Conservation (phyloP, 2,797 vertebrate species). For the Clarias pachynema region DNA sequence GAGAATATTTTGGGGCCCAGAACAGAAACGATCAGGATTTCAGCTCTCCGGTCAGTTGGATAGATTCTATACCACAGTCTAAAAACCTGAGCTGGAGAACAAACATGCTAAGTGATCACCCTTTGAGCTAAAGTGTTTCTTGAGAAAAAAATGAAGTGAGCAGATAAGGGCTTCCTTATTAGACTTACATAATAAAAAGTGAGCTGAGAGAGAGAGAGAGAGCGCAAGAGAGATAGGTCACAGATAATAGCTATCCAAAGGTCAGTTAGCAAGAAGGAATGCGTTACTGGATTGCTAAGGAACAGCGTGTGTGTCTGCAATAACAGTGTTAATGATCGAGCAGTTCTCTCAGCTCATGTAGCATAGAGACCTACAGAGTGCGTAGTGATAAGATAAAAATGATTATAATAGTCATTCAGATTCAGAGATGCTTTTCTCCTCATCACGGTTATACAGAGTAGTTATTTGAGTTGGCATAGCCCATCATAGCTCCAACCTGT, state of each 20-base stretch:
- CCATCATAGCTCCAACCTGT: neutral
- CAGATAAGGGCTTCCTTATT: slow-evolving; percentile 8
- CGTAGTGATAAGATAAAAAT: neutral
- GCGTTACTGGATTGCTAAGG: slow-evolving; percentile 21
- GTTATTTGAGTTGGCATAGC: neutral
- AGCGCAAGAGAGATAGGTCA: neutral
- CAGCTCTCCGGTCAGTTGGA: neutral
- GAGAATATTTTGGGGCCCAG: neutral
- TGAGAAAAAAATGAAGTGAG: neutral
- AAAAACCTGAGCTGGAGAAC: neutral
- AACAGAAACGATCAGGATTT: neutral
- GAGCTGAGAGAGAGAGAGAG: neutral
- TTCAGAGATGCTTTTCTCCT: neutral
- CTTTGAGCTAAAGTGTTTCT: neutral
- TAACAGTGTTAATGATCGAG: slow-evolving; percentile 55
- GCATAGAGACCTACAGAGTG: neutral
- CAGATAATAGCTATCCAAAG: slow-evolving; percentile 50
- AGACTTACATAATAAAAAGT: neutral
- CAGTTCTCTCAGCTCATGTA: slow-evolving; percentile 1
- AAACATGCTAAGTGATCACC: neutral
- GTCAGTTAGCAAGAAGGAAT: slow-evolving; percentile 37
- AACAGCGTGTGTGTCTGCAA: slow-evolving; percentile 25
- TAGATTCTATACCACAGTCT: neutral
- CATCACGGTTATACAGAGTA: neutral
- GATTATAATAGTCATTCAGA: neutral